phyloP scores from a whole-genome alignment of 2,113 vertebrate species.

The Corythaeola cristata region DNA sequence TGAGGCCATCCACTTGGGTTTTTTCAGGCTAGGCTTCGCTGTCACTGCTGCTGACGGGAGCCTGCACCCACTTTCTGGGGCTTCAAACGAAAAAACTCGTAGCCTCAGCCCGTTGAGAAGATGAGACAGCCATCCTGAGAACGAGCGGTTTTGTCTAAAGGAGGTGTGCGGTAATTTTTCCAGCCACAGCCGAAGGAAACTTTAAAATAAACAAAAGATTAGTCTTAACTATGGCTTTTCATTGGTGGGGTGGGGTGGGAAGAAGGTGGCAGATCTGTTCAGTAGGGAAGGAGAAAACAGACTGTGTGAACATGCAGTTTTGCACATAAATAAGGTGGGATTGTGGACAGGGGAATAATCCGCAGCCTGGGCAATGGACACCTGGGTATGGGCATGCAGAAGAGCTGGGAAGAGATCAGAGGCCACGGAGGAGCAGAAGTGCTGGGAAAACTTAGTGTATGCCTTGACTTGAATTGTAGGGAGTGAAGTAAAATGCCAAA shows the following conservation, averaged over 20 bases:
- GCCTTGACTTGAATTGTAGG: background rate
- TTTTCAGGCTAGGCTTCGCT: background rate
- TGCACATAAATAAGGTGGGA: background rate
- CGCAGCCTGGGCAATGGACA: background rate
- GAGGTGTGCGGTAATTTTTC: background rate
- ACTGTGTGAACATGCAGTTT: background rate
- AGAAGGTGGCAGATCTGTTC: background rate
- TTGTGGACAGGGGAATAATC: background rate
- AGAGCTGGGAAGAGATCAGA: background rate
- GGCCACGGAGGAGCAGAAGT: background rate
- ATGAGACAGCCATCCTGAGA: background rate
- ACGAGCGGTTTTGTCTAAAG: background rate
- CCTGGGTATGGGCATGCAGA: background rate
- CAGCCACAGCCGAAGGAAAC: background rate
- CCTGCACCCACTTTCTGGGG: background rate
- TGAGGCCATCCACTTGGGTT: slow-evolving; percentile 12
- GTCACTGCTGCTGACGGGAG: background rate
- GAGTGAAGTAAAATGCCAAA: background rate
- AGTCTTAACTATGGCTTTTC: background rate
- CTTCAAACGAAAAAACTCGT: background rate
- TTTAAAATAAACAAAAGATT: background rate
- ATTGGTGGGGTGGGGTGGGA: too few species aligned
- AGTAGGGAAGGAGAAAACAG: background rate
- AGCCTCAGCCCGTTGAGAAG: background rate
- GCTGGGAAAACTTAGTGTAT: background rate